A percentile compares a stretch with the other conserved stretches of the same genome.
Evolutionary conservation across 1,140 invertebrate genomes (phyloP).

Genomic region (Steinernema khuongi): DNA sequence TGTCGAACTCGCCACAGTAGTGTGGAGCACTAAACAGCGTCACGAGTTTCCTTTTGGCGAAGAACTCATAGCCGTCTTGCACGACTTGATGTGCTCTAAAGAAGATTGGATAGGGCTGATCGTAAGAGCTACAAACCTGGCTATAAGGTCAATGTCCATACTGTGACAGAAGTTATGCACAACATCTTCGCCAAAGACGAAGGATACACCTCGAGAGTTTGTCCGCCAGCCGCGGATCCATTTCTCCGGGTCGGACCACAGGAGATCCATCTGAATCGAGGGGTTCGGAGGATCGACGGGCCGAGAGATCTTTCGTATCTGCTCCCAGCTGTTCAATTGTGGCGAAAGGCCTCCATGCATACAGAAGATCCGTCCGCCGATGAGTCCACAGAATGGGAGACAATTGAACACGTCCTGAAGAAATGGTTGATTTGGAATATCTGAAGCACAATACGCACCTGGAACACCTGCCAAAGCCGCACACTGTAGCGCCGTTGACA

Average conservation of each 20-base stretch:
- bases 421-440: no score
- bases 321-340: constrained; percentile 63
- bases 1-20: constrained; percentile 64
- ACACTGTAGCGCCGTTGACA: constrained; percentile 19
- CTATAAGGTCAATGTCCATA: constrained; percentile 22
- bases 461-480: constrained; percentile 15
- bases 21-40: constrained; percentile 77
- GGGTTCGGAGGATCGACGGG: constrained; percentile 16
- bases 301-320: not conserved
- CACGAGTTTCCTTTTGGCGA: constrained; percentile 79
- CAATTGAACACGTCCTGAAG: constrained; percentile 60
- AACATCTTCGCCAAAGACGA: constrained; percentile 56
- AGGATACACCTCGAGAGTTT: constrained; percentile 60
- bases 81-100: constrained; percentile 66
- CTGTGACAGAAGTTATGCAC: constrained; percentile 21
- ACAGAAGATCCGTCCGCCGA: constrained; percentile 78
- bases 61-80: constrained; percentile 92
- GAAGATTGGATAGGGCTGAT: no score
- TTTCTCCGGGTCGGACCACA: constrained; percentile 85
- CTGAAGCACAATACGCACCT: not conserved
- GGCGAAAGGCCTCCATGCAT: constrained; percentile 76
- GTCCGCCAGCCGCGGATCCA: constrained; percentile 62
- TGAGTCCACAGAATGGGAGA: constrained; percentile 69
- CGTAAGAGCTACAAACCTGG: no score
- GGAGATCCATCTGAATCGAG: constrained; percentile 68